phyloP scores from a whole-genome alignment of 2,888 invertebrate species.

The Atrina japonica region DNA sequence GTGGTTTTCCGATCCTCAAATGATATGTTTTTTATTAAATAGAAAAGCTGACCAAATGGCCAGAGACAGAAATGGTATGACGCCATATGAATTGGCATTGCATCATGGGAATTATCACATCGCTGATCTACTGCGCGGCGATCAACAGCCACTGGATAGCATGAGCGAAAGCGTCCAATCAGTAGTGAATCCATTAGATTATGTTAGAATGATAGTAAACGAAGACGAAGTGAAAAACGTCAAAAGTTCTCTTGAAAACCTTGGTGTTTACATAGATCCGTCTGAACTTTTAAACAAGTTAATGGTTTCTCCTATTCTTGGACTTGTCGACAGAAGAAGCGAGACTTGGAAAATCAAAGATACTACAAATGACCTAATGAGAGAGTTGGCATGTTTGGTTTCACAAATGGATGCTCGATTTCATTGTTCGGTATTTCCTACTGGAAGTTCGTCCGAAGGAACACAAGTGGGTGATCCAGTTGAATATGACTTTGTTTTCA shows the following conservation, averaged over 20 bases:
- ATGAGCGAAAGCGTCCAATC: background rate
- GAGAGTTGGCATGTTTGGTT: constrained; percentile 25
- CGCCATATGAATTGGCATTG: constrained; percentile 40
- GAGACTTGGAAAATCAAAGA: constrained; percentile 23
- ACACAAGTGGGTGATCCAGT: constrained; percentile 39
- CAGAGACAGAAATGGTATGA: constrained; percentile 14
- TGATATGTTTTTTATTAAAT: constrained; percentile 17
- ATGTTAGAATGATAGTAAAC: constrained; percentile 22
- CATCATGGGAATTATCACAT: constrained; percentile 30
- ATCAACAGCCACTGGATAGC: background rate
- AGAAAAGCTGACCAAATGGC: constrained; percentile 6
- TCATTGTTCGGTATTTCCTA: constrained; percentile 29
- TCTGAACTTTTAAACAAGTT: constrained; percentile 1
- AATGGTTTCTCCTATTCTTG: constrained; percentile 30
- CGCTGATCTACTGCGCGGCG: constrained; percentile 5
- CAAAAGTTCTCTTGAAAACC: constrained; percentile 14
- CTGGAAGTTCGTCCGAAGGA: constrained; percentile 43
- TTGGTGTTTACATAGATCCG: constrained; percentile 26
- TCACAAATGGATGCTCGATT: constrained; percentile 32
- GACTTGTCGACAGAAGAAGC: constrained; percentile 24
- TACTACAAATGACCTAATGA: constrained; percentile 26
- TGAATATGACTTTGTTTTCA: constrained; percentile 44
- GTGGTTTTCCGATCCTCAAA: constrained; percentile 26
- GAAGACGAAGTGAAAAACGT: constrained; percentile 26
- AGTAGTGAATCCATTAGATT: background rate